Conservation (phyloP, 2,113 vertebrate genomes). For the Mellivora capensis region DNA sequence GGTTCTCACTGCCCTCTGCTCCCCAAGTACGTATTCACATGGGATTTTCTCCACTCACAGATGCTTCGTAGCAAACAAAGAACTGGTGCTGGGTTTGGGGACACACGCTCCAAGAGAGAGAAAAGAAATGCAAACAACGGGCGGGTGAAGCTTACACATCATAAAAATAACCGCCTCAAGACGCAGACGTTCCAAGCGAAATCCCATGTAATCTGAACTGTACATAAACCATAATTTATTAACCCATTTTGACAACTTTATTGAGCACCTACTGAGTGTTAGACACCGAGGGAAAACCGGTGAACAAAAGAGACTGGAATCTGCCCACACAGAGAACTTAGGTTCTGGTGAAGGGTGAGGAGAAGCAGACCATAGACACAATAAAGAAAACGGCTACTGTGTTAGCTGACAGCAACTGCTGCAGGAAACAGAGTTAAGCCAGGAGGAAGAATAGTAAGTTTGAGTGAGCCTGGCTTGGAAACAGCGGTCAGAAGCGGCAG, state of each 20-base stretch:
- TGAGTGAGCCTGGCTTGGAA: background rate
- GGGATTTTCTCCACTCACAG: too few species aligned
- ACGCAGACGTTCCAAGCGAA: background rate
- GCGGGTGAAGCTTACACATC: too few species aligned
- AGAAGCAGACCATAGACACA: rapidly evolving
- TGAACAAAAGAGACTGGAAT: background rate
- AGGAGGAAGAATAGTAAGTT: background rate
- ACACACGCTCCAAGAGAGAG: too few species aligned
- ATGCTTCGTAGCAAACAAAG: background rate
- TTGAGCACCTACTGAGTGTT: rapidly evolving
- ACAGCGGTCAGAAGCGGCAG: background rate
- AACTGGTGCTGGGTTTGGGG: background rate
- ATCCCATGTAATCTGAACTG: rapidly evolving
- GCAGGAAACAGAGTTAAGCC: background rate
- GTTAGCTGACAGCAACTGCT: background rate
- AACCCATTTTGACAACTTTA: background rate
- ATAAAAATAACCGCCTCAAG: background rate
- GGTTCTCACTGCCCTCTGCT: background rate
- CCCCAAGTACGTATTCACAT: background rate
- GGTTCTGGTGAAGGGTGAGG: too few species aligned
- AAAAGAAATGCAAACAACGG: background rate
- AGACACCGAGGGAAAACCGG: rapidly evolving
- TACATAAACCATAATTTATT: rapidly evolving
- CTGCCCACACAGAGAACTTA: background rate
- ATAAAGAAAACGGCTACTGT: rapidly evolving